Evolutionary conservation across 2,797 vertebrate species (phyloP), one percentile per base, ranked within the genome.

Genomic region (Acropternis orthonyx): DNA sequence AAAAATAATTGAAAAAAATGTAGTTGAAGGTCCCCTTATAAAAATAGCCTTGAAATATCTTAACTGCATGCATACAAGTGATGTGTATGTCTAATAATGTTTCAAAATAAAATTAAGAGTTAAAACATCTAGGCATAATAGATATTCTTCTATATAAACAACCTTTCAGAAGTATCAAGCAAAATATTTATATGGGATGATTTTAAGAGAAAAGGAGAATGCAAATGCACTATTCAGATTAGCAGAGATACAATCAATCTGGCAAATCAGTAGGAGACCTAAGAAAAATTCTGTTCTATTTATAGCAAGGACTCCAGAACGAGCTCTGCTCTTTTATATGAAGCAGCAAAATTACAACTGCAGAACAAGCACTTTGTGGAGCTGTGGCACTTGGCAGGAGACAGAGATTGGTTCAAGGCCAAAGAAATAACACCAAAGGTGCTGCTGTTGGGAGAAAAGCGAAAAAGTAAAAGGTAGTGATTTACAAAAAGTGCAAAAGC

Each of bases 341-440:
- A 96, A 96, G 97, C 92, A 97, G 96, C 96, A 97, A 95, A 97
- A 97, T 97, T 97, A 96, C 92, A 96, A 88, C 88, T 96, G 95
- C 96, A 97, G 92, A 96, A 97, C 95, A 97, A 98, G 95, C 96
- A 97, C 95, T 97, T 97, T 97, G 83, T 94, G 85, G 55, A 95
- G 97, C 92, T 89, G 51, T 43, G 32, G 89, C 80, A 88, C 63
- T 98, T 96, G 94, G 95, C 96, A 97, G 89, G 67, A 95, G 85
- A 94, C 30, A 32, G 65, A 66, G 96, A 95, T 89, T 97, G 97
- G 91, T 93, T 95, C 86, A 65, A 94, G 97, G 97, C 97, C 98
- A 98, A 96, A 85, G 74, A 97, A 96, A 94, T 80, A 92, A 90
- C 85, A 94, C 52, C 58, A 85, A 36, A 91, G 79, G 54, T 88